Evolutionary conservation across 2,888 invertebrate species (phyloP).

Genomic region (Caenorhabditis sp.): DNA sequence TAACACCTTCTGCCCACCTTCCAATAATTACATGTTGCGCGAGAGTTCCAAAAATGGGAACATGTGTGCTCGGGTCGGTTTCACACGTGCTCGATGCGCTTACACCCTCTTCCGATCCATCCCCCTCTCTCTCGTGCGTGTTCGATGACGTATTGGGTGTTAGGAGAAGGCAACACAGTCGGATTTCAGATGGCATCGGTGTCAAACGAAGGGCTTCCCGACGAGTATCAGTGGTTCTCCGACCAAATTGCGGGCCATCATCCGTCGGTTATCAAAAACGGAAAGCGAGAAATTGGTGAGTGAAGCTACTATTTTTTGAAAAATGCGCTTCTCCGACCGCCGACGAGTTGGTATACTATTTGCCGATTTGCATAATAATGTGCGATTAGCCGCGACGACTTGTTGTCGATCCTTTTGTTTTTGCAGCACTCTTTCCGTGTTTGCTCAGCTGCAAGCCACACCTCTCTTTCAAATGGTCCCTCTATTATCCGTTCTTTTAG

Average conservation of each 20-base stretch:
- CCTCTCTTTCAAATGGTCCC: conserved; percentile 25
- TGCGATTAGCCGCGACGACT: conserved; percentile 51
- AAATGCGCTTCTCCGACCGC: too few species aligned
- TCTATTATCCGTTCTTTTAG: conserved; percentile 62
- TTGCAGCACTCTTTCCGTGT: conserved; percentile 31
- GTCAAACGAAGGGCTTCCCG: conserved; percentile 60
- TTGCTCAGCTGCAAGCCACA: conserved; percentile 57
- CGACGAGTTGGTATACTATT: conserved; percentile 5
- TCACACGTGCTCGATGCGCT: conserved; percentile 51
- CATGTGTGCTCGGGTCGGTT: conserved; percentile 52
- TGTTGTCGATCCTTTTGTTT: conserved; percentile 47
- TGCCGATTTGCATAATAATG: conserved; percentile 58
- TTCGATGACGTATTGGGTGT: conserved; percentile 11
- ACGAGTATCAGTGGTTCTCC: conserved; percentile 70
- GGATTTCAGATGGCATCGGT: conserved; percentile 16
- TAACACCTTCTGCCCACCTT: background rate
- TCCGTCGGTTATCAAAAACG: conserved; percentile 76
- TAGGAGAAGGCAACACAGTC: background rate
- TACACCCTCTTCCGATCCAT: conserved; percentile 47
- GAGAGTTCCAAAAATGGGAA: conserved; percentile 13
- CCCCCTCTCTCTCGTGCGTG: conserved; percentile 5
- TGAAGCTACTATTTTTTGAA: too few species aligned
- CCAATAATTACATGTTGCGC: conserved; percentile 22
- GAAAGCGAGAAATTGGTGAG: conserved; percentile 76
- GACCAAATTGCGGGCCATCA: conserved; percentile 78